These are phyloP conservation scores for Drosophila paucipuncta DNA, from an alignment of 2,888 invertebrate species.

Conservation along the genomic window DNA sequence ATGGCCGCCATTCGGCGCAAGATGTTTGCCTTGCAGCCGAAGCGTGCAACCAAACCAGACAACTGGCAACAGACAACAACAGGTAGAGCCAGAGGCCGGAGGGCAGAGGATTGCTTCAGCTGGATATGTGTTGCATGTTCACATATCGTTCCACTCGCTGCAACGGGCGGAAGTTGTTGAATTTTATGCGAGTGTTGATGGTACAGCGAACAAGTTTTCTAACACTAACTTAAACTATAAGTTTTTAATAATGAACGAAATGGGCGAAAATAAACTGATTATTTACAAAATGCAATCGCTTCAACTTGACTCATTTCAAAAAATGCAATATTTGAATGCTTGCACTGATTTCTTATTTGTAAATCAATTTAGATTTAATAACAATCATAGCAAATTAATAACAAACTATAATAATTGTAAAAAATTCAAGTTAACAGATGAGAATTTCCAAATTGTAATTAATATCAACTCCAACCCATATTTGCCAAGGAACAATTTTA, in stretches of 20 bases:
- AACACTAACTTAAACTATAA: background rate
- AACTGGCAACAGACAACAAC: conserved; percentile 31
- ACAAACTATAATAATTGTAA: background rate
- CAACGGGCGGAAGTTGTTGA: conserved; percentile 64
- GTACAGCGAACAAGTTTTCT: conserved; percentile 12
- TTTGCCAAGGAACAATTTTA: background rate
- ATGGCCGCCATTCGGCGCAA: conserved; percentile 60
- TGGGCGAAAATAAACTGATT: conserved; percentile 16
- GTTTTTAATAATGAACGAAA: background rate
- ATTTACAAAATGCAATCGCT: background rate
- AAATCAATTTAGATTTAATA: background rate
- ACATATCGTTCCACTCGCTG: conserved; percentile 45
- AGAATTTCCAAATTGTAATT: background rate
- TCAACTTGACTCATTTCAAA: background rate
- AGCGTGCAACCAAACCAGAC: conserved; percentile 40
- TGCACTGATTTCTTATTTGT: background rate
- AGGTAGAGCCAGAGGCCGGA: conserved; percentile 39
- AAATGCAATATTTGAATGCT: background rate
- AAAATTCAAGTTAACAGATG: background rate
- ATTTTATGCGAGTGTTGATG: conserved; percentile 62
- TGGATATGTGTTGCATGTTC: conserved; percentile 43
- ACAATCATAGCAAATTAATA: too few species aligned
- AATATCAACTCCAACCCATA: too few species aligned
- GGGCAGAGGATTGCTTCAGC: conserved; percentile 9
- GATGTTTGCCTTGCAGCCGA: conserved; percentile 51